Evolutionary conservation across 2,113 vertebrate species (phyloP).

Genomic region (Hemiprocne comata): DNA sequence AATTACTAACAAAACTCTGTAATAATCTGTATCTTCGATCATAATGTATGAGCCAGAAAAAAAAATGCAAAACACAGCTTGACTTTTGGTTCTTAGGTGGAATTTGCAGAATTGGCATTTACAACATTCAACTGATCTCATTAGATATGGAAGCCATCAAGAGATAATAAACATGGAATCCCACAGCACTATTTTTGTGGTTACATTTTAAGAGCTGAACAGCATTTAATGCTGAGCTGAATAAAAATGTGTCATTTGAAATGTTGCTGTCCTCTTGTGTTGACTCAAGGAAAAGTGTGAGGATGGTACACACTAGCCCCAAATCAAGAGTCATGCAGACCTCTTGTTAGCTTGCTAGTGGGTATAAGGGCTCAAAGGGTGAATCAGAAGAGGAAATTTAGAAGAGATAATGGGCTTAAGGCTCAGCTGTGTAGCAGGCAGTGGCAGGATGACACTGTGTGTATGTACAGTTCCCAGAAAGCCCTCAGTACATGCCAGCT

Average conservation of each 20-base stretch:
- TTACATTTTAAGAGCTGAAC: not conserved
- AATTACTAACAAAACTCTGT: not conserved
- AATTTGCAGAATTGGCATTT: not conserved
- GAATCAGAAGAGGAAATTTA: not conserved
- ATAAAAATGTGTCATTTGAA: not conserved
- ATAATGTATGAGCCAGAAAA: not conserved
- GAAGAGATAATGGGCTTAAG: not conserved
- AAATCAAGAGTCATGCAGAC: not conserved
- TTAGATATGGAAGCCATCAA: conserved; percentile 1
- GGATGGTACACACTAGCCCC: rapidly evolving
- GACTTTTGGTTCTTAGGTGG: not conserved
- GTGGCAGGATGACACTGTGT: not conserved
- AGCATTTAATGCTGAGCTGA: not conserved
- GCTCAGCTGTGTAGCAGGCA: not conserved
- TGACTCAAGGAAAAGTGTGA: not conserved
- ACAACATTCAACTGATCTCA: conserved; percentile 3
- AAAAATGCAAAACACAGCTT: not conserved
- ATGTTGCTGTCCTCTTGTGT: not conserved
- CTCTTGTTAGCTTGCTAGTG: not conserved
- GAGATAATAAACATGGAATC: not conserved
- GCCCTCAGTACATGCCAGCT: not conserved
- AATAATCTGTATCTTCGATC: not conserved
- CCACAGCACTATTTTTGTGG: not conserved
- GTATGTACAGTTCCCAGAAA: not conserved
- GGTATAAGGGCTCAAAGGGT: not conserved